These are phyloP conservation scores for Neelides folsomi DNA, from an alignment of 2,888 invertebrate species.

Conservation along the genomic window DNA sequence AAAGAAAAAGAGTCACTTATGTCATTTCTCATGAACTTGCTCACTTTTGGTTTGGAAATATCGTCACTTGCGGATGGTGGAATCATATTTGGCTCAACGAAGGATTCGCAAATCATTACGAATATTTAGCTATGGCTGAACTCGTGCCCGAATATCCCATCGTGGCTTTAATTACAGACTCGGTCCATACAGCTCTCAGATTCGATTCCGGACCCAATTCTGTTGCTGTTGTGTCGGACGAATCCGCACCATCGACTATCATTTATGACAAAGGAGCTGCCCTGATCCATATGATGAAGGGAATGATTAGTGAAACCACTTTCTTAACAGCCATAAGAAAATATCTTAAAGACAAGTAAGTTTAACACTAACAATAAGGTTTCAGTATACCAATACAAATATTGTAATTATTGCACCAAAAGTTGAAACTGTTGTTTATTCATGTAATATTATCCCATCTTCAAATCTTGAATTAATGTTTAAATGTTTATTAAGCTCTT, in stretches of 20 bases:
- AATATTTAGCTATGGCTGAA: constrained; percentile 19
- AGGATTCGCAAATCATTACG: constrained; percentile 26
- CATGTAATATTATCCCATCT: neutral
- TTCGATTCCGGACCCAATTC: neutral
- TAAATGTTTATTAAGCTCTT: constrained; percentile 11
- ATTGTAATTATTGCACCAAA: no score
- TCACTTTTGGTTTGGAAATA: constrained; percentile 26
- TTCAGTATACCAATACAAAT: no score
- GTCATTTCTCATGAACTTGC: constrained; percentile 23
- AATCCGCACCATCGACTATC: constrained; percentile 8
- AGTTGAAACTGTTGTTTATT: neutral
- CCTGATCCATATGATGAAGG: constrained; percentile 14
- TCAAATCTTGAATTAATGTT: neutral
- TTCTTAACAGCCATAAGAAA: constrained; percentile 9
- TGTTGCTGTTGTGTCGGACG: neutral
- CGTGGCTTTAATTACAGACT: constrained; percentile 5
- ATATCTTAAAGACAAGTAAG: constrained; percentile 8
- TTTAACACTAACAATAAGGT: no score
- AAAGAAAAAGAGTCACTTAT: constrained; percentile 19
- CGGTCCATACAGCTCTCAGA: neutral
- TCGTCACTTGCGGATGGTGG: constrained; percentile 26
- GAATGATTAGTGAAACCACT: constrained; percentile 13
- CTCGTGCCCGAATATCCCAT: constrained; percentile 15
- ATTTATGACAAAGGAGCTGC: constrained; percentile 20
- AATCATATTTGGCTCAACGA: constrained; percentile 25